phyloP scores from a whole-genome alignment of 2,797 vertebrate genomes.

The Trichosurus vulpecula region DNA sequence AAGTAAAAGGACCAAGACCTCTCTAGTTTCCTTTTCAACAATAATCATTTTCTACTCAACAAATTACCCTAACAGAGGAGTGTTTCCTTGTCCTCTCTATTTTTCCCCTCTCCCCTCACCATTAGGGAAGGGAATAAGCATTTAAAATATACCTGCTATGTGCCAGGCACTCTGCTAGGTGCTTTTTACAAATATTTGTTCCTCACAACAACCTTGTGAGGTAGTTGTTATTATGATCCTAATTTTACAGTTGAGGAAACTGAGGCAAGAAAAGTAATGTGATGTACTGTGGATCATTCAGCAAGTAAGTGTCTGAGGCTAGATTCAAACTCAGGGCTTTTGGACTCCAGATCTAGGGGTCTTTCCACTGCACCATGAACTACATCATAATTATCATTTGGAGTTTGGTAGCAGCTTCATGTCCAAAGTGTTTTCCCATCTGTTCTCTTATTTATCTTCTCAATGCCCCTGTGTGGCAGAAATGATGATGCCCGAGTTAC shows the following conservation, averaged over 20 bases:
- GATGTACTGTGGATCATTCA: not conserved
- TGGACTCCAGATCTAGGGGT: not conserved
- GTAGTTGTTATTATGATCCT: not conserved
- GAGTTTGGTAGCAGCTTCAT: not conserved
- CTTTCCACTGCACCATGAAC: not conserved
- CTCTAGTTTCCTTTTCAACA: not conserved
- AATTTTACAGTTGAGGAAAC: not conserved
- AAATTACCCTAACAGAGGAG: not conserved
- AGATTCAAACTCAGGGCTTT: not conserved
- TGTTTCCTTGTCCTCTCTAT: not conserved
- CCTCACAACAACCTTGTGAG: not conserved
- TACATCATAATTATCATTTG: not conserved
- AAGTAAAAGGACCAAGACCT: not conserved
- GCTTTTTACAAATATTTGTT: not conserved
- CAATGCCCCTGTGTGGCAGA: not conserved
- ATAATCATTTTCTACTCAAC: not conserved
- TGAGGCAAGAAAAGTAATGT: not conserved
- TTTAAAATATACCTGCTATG: not conserved
- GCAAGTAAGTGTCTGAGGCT: not conserved
- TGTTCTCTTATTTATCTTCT: not conserved
- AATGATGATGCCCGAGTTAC: not conserved
- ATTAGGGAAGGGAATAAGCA: too few relatives aligned
- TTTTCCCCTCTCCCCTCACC: not conserved
- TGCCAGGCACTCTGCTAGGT: not conserved
- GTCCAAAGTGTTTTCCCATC: not conserved